Evolutionary conservation across 2,888 invertebrate species (phyloP), one percentile per base, ranked within the genome.

Genomic region (Blastobasis adustella): DNA sequence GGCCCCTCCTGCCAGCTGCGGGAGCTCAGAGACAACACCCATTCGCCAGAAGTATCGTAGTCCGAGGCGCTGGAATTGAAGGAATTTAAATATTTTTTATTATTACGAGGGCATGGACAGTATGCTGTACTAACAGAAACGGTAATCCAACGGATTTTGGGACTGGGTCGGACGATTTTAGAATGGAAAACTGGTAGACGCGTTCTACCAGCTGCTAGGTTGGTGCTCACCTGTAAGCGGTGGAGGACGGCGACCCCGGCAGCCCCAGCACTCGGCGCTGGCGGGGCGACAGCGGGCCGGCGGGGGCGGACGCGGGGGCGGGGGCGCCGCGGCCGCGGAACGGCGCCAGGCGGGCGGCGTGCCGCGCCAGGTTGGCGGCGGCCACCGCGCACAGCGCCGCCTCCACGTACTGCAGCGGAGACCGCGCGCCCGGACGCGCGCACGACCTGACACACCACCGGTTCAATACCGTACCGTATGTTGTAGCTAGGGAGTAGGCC

Each of bases 341-440:
- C 23, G 45, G 48, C 42, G 40, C 40, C 45, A 49, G 45, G 9
- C 41, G 45, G 9, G 6, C 8, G 40, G 40, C 45, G 45, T 49
- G 49, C 6, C 38, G 49, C 45, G n/a, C 6, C 37, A 45, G 45
- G 6, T 38, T 36, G 40, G 45, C 45, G 40, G 45, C 23, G 36
- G 37, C 6, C 45, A 45, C 45, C n/a, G 23, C 36, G 6, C 45
- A 45, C 40, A 43, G 10, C 37, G n/a, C 49, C 45, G 69, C 58
- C 59, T 76, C 76, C 61, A 76, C 67, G 66, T 79, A 76, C 62
- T 80, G 80, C 60, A 76, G 58, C 51, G 65, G 52, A 8, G 76
- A 66, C 42, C 80, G 73, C 66, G 86, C 76, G 41, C 82, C 78
- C 4, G 83, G 81, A 55, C 90, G 90, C 58, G 80, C 77, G 63